Conservation (phyloP, 1,140 invertebrate species). For the Thalassaphorura encarpata region DNA sequence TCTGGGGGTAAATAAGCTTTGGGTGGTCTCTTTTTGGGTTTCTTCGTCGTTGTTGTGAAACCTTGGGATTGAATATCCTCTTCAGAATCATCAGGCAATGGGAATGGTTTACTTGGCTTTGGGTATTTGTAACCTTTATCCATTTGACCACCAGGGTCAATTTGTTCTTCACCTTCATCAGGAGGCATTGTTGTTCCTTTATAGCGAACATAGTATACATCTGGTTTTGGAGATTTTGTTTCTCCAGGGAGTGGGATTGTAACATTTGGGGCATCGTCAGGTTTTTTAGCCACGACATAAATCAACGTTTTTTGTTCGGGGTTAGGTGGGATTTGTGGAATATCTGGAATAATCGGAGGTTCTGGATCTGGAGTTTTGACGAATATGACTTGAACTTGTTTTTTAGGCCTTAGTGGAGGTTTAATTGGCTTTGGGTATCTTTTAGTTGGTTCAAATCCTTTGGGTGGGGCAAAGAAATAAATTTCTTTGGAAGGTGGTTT, state of each 20-base stretch:
- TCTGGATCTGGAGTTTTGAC: slow-evolving; percentile 73
- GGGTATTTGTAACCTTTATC: slow-evolving; percentile 1
- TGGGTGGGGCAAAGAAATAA: slow-evolving; percentile 6
- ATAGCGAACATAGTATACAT: slow-evolving; percentile 79
- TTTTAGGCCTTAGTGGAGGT: slow-evolving; percentile 39
- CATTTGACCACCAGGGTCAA: neutral
- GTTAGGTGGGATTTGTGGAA: slow-evolving; percentile 16
- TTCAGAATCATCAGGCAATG: neutral
- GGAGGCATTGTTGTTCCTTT: slow-evolving; percentile 33
- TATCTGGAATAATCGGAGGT: slow-evolving; percentile 46
- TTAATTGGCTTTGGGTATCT: slow-evolving; percentile 1
- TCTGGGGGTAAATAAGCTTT: neutral
- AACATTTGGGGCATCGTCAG: slow-evolving; percentile 68
- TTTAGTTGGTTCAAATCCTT: neutral
- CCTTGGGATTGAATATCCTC: neutral
- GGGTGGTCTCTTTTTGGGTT: neutral
- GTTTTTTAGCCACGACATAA: slow-evolving; percentile 77
- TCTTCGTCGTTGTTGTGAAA: neutral
- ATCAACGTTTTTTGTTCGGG: slow-evolving; percentile 74
- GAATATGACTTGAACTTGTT: slow-evolving; percentile 72
- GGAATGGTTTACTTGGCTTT: neutral
- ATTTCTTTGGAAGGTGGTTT: neutral
- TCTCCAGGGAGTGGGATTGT: slow-evolving; percentile 58
- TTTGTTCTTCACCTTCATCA: neutral
- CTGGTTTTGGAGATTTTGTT: slow-evolving; percentile 68